Evolutionary conservation across 2,113 vertebrate species (phyloP).

Genomic region (Capreolus pygargus): DNA sequence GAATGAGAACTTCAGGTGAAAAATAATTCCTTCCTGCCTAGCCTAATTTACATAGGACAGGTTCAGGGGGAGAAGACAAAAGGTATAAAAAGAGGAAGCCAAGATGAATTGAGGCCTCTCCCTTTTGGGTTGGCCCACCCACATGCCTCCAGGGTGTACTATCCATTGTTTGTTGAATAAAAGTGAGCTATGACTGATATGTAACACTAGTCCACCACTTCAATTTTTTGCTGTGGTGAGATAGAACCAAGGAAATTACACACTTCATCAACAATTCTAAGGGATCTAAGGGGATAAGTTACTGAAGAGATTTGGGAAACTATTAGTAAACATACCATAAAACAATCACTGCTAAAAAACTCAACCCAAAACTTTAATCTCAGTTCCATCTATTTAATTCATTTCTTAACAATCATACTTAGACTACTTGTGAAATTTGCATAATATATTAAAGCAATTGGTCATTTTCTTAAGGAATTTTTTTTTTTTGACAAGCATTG

Average conservation of each 20-base stretch:
- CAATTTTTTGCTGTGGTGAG: background rate
- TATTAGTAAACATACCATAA: background rate
- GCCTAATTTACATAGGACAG: background rate
- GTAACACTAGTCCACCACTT: background rate
- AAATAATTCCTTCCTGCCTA: background rate
- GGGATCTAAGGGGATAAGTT: background rate
- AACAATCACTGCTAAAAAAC: background rate
- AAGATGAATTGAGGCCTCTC: accelerated
- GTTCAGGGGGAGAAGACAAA: background rate
- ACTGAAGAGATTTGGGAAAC: background rate
- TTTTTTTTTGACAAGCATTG: background rate
- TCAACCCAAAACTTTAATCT: background rate
- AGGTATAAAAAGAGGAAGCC: background rate
- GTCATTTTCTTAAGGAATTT: background rate
- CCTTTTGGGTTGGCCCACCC: background rate
- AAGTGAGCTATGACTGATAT: background rate
- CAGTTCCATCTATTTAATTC: background rate
- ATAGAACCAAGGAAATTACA: background rate
- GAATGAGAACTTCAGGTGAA: background rate
- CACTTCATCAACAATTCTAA: background rate
- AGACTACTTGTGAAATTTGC: background rate
- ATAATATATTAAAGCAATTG: background rate
- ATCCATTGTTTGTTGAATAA: background rate
- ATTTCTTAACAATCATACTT: background rate
- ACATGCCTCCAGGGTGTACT: background rate